These are phyloP conservation scores for Folsomia manolachei DNA, from an alignment of 2,888 invertebrate species.

Conservation along the genomic window DNA sequence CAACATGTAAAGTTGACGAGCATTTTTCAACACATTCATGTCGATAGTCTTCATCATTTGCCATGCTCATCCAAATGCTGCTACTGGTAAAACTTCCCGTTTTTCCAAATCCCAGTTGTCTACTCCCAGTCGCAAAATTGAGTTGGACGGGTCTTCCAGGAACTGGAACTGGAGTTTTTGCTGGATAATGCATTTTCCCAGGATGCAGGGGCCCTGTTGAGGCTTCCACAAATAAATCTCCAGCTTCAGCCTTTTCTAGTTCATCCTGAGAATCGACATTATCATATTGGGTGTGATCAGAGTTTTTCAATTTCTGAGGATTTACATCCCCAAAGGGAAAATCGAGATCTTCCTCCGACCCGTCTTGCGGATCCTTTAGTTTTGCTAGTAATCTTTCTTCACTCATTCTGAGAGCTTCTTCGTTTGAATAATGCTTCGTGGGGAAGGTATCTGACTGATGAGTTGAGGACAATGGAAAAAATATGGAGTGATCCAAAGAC, in stretches of 20 bases:
- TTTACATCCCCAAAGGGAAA: too few relatives aligned
- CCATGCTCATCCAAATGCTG: conserved; percentile 22
- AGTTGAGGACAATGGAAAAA: background rate
- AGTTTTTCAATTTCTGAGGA: too few relatives aligned
- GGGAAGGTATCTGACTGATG: background rate
- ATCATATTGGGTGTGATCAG: background rate
- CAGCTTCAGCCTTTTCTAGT: background rate
- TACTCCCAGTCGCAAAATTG: background rate
- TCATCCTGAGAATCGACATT: conserved; percentile 4
- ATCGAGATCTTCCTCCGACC: background rate
- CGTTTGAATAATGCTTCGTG: conserved; percentile 1
- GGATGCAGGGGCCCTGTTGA: background rate
- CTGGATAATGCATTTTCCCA: background rate
- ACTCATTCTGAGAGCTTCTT: conserved; percentile 23
- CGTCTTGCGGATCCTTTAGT: conserved; percentile 14
- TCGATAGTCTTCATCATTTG: conserved; percentile 28
- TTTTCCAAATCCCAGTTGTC: background rate
- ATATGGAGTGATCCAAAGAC: background rate
- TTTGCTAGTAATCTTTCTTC: conserved; percentile 28
- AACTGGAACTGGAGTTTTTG: background rate
- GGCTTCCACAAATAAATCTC: background rate
- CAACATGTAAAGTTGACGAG: conserved; percentile 68
- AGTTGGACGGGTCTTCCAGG: background rate
- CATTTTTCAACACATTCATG: conserved; percentile 41
- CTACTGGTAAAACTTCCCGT: conserved; percentile 13